phyloP scores from a whole-genome alignment of 2,797 vertebrate species.

The Hylomyscus alleni region DNA sequence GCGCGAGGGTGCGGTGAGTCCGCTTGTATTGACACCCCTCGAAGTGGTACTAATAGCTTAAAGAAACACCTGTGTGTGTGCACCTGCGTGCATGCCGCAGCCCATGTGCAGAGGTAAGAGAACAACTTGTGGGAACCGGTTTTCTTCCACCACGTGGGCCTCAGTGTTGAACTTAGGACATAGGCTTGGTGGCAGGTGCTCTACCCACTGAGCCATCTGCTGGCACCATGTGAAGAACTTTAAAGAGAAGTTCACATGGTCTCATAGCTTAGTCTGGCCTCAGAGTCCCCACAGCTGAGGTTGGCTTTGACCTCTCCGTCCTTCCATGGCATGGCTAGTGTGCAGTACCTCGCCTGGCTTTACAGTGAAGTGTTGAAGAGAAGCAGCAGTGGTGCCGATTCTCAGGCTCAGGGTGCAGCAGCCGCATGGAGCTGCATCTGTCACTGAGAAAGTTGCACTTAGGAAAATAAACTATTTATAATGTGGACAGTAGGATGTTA shows the following conservation, averaged over 20 bases:
- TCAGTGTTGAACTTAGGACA: background rate
- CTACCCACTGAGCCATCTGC: background rate
- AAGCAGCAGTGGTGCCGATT: background rate
- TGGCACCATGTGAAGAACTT: background rate
- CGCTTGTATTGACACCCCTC: background rate
- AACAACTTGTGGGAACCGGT: background rate
- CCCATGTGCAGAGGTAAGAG: background rate
- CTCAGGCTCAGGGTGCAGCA: conserved; percentile 41
- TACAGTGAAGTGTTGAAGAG: background rate
- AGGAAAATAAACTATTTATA: conserved; percentile 86
- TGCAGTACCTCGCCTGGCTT: background rate
- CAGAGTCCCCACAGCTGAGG: no score
- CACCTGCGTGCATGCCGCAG: background rate
- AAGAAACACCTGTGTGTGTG: background rate
- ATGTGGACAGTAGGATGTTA: conserved; percentile 80
- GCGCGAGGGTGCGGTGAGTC: background rate
- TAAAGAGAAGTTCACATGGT: background rate
- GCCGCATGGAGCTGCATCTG: conserved; percentile 11
- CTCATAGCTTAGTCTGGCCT: background rate
- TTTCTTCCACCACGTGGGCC: background rate
- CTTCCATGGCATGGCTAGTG: background rate
- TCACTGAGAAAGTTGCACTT: conserved; percentile 69
- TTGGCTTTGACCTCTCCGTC: background rate
- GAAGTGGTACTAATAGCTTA: background rate
- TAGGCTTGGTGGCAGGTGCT: background rate